Evolutionary conservation across 1,140 invertebrate species (phyloP).

Genomic region (Bombus confusus): DNA sequence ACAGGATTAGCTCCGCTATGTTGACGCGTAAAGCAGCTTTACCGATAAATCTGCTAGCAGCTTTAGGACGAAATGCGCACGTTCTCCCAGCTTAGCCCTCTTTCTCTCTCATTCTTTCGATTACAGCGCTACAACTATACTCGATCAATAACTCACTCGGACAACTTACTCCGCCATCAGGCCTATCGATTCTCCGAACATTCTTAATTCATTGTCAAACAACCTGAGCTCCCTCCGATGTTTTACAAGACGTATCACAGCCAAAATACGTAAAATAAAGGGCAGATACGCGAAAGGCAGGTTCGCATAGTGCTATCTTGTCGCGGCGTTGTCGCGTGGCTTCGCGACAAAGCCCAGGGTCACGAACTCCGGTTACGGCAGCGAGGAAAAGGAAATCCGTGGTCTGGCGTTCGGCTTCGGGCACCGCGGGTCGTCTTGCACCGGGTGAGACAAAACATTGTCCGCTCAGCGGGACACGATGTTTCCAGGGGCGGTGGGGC

Average conservation of each 20-base stretch:
- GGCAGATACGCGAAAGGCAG: background rate
- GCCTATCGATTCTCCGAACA: no score
- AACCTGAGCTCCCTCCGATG: background rate
- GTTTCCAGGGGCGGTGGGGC: slow-evolving; percentile 39
- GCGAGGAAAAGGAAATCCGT: slow-evolving; percentile 35
- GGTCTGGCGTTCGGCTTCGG: background rate
- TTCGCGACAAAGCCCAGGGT: slow-evolving; percentile 24
- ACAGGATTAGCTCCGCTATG: no score
- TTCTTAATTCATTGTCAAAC: background rate
- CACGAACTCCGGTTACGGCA: slow-evolving; percentile 13
- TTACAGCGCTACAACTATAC: no score
- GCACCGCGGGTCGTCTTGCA: slow-evolving; percentile 39
- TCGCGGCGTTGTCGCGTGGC: slow-evolving; percentile 31
- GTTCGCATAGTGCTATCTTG: background rate
- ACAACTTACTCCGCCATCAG: no score
- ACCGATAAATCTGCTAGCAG: no score
- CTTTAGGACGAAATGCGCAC: no score
- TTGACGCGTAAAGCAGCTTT: no score
- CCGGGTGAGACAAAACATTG: slow-evolving; percentile 62
- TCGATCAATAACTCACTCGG: no score
- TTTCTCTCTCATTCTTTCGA: no score
- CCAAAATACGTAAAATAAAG: background rate
- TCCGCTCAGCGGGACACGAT: slow-evolving; percentile 63
- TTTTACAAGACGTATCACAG: background rate
- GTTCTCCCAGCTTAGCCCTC: no score